Base-by-base conservation (phyloP, 2,113 vertebrate genomes). In the Psettodes erumei region DNA sequence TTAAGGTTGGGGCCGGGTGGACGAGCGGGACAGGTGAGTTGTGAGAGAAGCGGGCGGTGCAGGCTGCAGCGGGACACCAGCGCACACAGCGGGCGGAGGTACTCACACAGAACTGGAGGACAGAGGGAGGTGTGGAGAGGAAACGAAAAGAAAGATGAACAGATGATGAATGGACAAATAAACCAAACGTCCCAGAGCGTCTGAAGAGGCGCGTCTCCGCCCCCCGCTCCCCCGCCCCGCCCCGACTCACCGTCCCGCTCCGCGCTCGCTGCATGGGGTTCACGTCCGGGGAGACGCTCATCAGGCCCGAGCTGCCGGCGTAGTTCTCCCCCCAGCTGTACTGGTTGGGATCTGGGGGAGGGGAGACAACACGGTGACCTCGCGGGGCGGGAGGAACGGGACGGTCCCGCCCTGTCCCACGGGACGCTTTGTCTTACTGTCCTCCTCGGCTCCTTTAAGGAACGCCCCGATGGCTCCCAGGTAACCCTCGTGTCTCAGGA, bases 281-380 rank as follows among this genome's bases (percentile, higher is more conserved):
- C 72, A 99, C 88, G 1, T 97, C 98, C 0, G 97, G 97, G 4
- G 98, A 96, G 0, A 96, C 94, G 83, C 98, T 99, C 97, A 97
- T 98, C 9, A 99, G 95, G 19, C 98, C 98, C 0, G 98, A 99
- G 82, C 98, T 99, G 35, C 97, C 96, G 0, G 97, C 97, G 0
- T 99, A 99, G 79, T 99, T 99, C 84, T 99, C 97, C 18, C 96
- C 98, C 98, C 98, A 99, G 56, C 97, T 98, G 82, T 99, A 99
- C 93, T 98, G 96, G 89, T 99, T 97, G 11, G 97, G 97, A 93
- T 99, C 98, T 99, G 38, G n/a, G 70, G 5, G 35, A 59, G 18
- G n/a, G n/a, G n/a, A n/a, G n/a, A n/a, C n/a, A n/a, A n/a, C n/a
- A n/a, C n/a, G n/a, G n/a, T n/a, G n/a, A n/a, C n/a, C n/a, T n/a